Evolutionary conservation across 2,888 invertebrate species (phyloP).

Genomic region (Leptopilina myrica): DNA sequence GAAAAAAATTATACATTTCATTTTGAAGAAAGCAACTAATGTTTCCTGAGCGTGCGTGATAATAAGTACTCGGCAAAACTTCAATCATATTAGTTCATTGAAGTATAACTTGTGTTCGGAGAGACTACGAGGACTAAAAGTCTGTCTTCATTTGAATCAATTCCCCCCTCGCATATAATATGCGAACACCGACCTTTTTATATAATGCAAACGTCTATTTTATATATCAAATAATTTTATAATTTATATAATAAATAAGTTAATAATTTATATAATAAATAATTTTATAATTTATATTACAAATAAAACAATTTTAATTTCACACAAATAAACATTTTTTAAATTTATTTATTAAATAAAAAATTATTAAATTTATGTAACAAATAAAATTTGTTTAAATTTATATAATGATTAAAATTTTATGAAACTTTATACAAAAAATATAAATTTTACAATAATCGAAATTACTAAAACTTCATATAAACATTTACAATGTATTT

Average conservation of each 20-base stretch:
- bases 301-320: no score
- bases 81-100: conserved; percentile 33
- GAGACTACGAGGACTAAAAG: not conserved
- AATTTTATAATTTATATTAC: no score
- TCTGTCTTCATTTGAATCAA: conserved; percentile 27
- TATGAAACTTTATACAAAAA: no score
- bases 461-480: not conserved
- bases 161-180: not conserved
- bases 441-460: not conserved
- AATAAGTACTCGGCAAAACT: conserved; percentile 17
- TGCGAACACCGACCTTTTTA: conserved; percentile 19
- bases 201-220: no score
- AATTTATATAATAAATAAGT: no score
- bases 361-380: no score
- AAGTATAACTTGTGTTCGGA: conserved; percentile 25
- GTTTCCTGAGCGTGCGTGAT: conserved; percentile 22
- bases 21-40: not conserved
- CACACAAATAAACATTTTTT: no score
- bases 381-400: no score
- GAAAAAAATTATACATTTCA: conserved; percentile 4
- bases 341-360: no score
- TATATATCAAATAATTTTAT: not conserved
- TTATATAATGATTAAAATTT: no score
- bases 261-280: no score
- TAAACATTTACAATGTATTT: not conserved